Evolutionary conservation across 1,140 invertebrate species (phyloP), one percentile per base, ranked within the genome.

Genomic region (Sweltsa coloradensis): DNA sequence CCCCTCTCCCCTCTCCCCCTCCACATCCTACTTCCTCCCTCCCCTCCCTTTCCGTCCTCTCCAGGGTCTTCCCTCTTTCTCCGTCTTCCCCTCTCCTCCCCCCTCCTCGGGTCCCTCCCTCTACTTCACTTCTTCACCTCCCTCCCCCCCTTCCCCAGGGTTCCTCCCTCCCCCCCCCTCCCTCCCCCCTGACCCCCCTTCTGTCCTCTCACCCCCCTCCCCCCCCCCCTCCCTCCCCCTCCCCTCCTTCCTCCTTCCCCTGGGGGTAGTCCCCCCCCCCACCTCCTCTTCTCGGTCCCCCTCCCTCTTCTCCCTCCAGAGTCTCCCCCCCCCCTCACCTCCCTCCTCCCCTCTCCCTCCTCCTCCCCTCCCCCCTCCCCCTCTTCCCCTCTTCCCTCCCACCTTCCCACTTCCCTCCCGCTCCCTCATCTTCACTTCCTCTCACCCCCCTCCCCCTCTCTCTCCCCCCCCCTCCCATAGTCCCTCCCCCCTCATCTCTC

Each of bases 171-270:
- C 36, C 13, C 16, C 9, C 22, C 16, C 5, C 41, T 57, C 74
- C 75, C 42, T 72, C 75, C 25, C 74, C 81, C 11, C 6, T 14
- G 36, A 21, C 18, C 19, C 36, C 14, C 36, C 2, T 39, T 5
- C 19, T 9, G 36, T 39, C 18, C 19, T 21, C 9, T 18, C 5
- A 39, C 19, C 18, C 23, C 23, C 36, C 6, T 18, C 9, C 1
- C 18, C 19, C 18, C 36, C 36, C 14, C 9, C 36, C 0, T 34
- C 34, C 14, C 7, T 21, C 34, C 21, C 21, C 21, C 16, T 36
- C 4, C 18, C 4, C n/a, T 34, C n/a, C 2, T 4, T 2, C 2
- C 18, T 4, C 31, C 2, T 4, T 34, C n/a, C n/a, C 1, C 34
- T 4, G 34, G 6, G 34, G 21, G n/a, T n/a, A n/a, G n/a, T n/a